Evolutionary conservation across 2,888 invertebrate species (phyloP), one percentile per base, ranked within the genome.

Genomic region (Stramonita haemastoma): DNA sequence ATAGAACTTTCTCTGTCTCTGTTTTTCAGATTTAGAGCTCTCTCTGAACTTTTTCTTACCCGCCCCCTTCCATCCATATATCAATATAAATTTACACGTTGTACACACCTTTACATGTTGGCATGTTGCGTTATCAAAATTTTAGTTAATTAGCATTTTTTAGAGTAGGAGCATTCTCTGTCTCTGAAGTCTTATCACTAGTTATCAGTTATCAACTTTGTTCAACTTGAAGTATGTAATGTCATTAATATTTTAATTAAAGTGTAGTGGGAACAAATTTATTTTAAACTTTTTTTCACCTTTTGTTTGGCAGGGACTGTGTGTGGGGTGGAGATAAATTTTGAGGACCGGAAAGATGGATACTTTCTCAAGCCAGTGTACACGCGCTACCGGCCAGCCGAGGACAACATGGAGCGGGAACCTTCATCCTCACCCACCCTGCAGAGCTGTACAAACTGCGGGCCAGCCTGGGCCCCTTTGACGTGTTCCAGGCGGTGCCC

Each of bases 391-490:
- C 91, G 92, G 83, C 91, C 92, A 34, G 92, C 91, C 29, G 93
- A 94, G 81, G 94, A 93, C 1, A 92, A 92, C 87, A 91, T 93
- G 57, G 98, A 98, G 88, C 97, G 98, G 91, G 98, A 98, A 97
- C 98, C 92, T 98, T 99, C 96, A 98, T 98, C 90, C 98, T 99
- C 73, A 97, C 99, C 94, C 98, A 98, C 96, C 98, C 98, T 77
- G 98, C 98, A 86, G 98, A 98, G 93, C 98, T 98, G 46, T 98
- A 98, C 66, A 98, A 98, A 46, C 98, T 99, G 81, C 97, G 98
- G 91, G 98, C 98, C 87, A 98, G 98, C 79, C 98, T 98, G 95
- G 99, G 99, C 8, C 99, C 99, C 15, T 99, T 99, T 96, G 98
- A 98, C 93, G 98, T 98, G 89, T 98, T 98, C 95, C 98, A 99